These are phyloP conservation scores for Emys orbicularis DNA, from an alignment of 2,797 vertebrate genomes.

Conservation along the genomic window DNA sequence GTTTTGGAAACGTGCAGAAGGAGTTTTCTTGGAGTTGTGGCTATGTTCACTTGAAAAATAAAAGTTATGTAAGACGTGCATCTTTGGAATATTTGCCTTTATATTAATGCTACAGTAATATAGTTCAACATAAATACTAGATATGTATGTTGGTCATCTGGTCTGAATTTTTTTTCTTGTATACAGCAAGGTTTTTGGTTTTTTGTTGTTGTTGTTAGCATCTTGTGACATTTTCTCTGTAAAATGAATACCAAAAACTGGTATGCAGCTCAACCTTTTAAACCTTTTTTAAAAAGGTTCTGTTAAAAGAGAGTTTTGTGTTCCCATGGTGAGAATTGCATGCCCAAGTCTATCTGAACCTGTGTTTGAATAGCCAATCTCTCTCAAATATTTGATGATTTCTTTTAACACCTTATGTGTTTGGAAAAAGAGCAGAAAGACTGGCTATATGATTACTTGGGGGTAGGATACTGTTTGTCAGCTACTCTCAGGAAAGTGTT, in stretches of 20 bases:
- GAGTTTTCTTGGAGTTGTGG: not conserved
- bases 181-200: not conserved
- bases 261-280: not conserved
- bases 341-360: not conserved
- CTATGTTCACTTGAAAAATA: not conserved
- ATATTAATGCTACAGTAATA: not conserved
- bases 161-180: not conserved
- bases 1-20: not conserved
- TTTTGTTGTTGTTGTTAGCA: not conserved
- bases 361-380: not conserved
- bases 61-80: not conserved
- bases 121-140: not conserved
- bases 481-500: not conserved
- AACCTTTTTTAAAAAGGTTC: not conserved
- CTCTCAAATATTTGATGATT: not conserved
- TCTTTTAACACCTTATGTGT: not conserved
- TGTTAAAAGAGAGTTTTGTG: fast-evolving
- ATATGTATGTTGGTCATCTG: not conserved
- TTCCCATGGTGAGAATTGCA: not conserved
- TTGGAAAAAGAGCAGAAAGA: not conserved
- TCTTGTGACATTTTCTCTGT: not conserved
- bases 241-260: not conserved
- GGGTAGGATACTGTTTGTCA: not conserved
- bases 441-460: not conserved
- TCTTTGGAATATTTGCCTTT: not conserved